Evolutionary conservation across 1,140 invertebrate species (phyloP).

Genomic region (Nixonia krombeini): DNA sequence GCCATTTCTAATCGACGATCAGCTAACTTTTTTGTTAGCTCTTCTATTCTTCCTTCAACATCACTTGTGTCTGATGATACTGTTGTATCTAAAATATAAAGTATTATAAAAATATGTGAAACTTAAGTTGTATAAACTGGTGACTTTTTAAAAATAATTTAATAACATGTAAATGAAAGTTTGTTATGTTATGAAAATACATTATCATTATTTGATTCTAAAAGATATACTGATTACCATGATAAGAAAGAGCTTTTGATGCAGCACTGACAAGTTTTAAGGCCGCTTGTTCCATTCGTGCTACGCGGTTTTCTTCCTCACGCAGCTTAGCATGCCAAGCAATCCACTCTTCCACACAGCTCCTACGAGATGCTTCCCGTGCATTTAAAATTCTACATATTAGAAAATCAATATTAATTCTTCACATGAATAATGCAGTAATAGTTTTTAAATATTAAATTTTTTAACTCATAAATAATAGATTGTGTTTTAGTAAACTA

Average conservation of each 20-base stretch:
- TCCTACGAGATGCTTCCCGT: constrained; percentile 65
- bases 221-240: constrained; percentile 59
- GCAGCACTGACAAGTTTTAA: constrained; percentile 65
- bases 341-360: constrained; percentile 69
- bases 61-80: constrained; percentile 68
- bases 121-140: too few species aligned
- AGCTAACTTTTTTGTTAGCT: constrained; percentile 64
- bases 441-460: too few species aligned
- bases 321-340: constrained; percentile 66
- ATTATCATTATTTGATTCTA: background rate
- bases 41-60: constrained; percentile 65
- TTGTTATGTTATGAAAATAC: background rate
- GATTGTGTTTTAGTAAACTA: too few species aligned
- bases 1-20: constrained; percentile 65
- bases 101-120: too few species aligned
- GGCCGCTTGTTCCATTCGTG: constrained; percentile 67
- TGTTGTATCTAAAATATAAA: constrained; percentile 56
- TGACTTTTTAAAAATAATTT: too few species aligned
- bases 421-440: constrained; percentile 1
- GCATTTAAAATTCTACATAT: constrained; percentile 63
- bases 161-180: too few species aligned
- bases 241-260: constrained; percentile 61
- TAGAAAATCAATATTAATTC: constrained; percentile 1
- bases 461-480: too few species aligned
- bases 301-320: constrained; percentile 64